phyloP scores from a whole-genome alignment of 2,797 vertebrate genomes.

The Pipistrellus nathusii region DNA sequence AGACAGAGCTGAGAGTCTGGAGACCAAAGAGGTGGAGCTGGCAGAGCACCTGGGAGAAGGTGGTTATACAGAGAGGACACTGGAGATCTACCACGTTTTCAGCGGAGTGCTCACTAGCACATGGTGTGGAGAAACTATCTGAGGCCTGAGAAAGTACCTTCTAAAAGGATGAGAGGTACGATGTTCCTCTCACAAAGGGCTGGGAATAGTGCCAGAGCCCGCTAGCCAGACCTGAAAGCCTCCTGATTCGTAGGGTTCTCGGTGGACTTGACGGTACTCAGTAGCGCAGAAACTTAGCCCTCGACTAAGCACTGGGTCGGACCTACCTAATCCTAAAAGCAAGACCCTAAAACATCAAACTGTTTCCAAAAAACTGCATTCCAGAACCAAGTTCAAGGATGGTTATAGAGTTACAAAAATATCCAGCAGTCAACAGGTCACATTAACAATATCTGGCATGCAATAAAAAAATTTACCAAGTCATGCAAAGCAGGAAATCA shows the following conservation, averaged over 20 bases:
- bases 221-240: neutral
- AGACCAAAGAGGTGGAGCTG: neutral
- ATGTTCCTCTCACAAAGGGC: neutral
- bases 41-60: neutral
- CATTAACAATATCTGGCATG: neutral
- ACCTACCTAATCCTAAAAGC: conserved; percentile 16
- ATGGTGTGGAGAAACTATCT: neutral
- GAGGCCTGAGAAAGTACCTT: too few species aligned
- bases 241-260: neutral
- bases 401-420: too few species aligned
- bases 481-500: neutral
- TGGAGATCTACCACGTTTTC: neutral
- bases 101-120: neutral
- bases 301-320: neutral
- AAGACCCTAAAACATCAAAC: neutral
- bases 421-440: neutral
- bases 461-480: neutral
- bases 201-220: neutral
- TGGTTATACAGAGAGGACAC: neutral
- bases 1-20: neutral
- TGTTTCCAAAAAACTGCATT: too few species aligned
- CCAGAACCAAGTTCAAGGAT: too few species aligned
- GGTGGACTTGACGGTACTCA: neutral
- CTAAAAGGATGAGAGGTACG: neutral
- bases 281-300: neutral